phyloP scores from a whole-genome alignment of 1,140 invertebrate species.

The Bombus vancouverensis region DNA sequence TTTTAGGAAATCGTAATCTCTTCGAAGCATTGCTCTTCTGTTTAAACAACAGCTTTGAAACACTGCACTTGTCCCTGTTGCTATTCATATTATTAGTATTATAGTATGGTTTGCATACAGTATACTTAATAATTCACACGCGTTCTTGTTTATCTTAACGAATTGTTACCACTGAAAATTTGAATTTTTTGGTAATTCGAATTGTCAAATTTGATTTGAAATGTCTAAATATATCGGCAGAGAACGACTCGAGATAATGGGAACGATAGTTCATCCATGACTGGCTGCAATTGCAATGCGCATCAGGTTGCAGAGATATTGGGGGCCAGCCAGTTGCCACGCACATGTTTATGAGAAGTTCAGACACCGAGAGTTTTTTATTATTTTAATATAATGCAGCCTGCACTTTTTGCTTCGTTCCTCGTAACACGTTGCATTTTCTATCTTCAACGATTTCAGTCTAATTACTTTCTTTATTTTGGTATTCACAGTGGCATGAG shows the following conservation, averaged over 20 bases:
- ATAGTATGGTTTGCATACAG: neutral
- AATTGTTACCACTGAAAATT: neutral
- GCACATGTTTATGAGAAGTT: slow-evolving; percentile 58
- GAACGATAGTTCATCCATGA: slow-evolving; percentile 39
- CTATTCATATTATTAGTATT: neutral
- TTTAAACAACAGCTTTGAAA: neutral
- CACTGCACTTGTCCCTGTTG: too few species aligned
- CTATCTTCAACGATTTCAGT: neutral
- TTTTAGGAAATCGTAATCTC: neutral
- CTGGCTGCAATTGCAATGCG: slow-evolving; percentile 52
- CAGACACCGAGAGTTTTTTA: slow-evolving; percentile 26
- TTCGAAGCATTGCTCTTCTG: neutral
- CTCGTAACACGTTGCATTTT: slow-evolving; percentile 5
- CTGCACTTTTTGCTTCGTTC: slow-evolving; percentile 30
- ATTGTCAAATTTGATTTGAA: neutral
- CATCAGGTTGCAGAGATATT: slow-evolving; percentile 60
- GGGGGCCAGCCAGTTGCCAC: slow-evolving; percentile 59
- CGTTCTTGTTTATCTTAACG: neutral
- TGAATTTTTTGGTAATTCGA: neutral
- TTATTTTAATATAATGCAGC: slow-evolving; percentile 17
- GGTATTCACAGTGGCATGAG: neutral
- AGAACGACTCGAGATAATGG: slow-evolving; percentile 28
- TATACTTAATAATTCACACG: too few species aligned
- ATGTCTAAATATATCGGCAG: neutral
- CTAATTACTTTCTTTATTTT: neutral